A percentile compares a stretch with the other conserved stretches of the same genome.
These are phyloP conservation scores for Armadillidium nasatum DNA, from an alignment of 1,140 invertebrate genomes.

Conservation along the genomic window DNA sequence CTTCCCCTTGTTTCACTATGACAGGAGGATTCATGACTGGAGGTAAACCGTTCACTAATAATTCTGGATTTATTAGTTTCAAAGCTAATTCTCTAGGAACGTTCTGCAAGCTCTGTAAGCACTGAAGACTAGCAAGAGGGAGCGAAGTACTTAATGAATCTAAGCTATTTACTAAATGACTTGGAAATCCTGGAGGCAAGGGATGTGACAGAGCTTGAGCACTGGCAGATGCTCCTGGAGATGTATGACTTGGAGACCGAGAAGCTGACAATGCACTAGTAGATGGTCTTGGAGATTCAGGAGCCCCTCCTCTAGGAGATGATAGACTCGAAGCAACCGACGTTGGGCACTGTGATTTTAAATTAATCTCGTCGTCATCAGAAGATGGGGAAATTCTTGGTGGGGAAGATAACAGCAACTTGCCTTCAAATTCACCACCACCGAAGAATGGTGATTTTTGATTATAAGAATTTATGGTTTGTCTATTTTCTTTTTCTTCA, in stretches of 20 bases:
- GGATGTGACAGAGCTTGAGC: slow-evolving; percentile 32
- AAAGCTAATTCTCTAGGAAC: slow-evolving; percentile 59
- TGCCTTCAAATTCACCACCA: slow-evolving; percentile 37
- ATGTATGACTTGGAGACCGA: slow-evolving; percentile 16
- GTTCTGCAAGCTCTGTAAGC: slow-evolving; percentile 41
- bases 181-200: slow-evolving; percentile 32
- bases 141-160: slow-evolving; percentile 10
- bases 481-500: slow-evolving; percentile 43
- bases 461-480: slow-evolving; percentile 36
- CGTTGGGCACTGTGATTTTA: slow-evolving; percentile 34
- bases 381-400: slow-evolving; percentile 36
- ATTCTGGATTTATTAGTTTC: slow-evolving; percentile 48
- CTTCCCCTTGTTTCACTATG: slow-evolving; percentile 62
- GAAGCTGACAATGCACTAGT: slow-evolving; percentile 26
- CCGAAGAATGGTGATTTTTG: slow-evolving; percentile 30
- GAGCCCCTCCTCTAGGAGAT: slow-evolving; percentile 33
- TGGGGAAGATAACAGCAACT: slow-evolving; percentile 37
- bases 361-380: slow-evolving; percentile 27
- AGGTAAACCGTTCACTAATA: slow-evolving; percentile 53
- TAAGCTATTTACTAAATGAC: slow-evolving; percentile 11
- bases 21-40: slow-evolving; percentile 47
- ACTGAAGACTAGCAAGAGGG: slow-evolving; percentile 38
- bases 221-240: slow-evolving; percentile 24
- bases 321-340: slow-evolving; percentile 34
- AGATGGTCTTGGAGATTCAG: slow-evolving; percentile 41